Base-by-base conservation (phyloP, 2,113 vertebrate genomes). In the Melierax canorus region DNA sequence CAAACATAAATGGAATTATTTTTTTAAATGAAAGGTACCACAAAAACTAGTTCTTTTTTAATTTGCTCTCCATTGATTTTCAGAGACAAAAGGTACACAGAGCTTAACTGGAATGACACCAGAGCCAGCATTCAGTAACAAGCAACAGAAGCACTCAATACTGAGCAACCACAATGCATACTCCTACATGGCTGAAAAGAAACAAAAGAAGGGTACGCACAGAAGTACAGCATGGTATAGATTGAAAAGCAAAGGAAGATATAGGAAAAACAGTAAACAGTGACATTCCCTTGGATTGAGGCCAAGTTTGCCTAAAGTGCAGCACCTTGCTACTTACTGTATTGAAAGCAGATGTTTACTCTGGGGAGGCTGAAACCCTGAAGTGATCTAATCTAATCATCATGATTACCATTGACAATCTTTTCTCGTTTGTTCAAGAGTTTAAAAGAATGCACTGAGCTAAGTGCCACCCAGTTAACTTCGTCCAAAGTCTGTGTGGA, bases 31-130 rank as follows among this genome's bases (percentile, higher is more conserved):
- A 92, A 96, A 97, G 78, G 62, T 96, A 90, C 64, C 34, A 90
- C 8, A 17, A 95, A 97, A 97, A 75, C 76, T 53, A 91, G 77
- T 41, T 88, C 77, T 77, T 91, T 94, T 96, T 27, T 71, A 93
- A 96, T 96, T 94, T 96, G 84, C 90, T 97, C 69, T 95, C 81
- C 91, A 97, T 96, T 97, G 96, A 97, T 97, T 98, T 97, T 96
- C 86, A 96, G 87, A 97, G 96, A 97, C 95, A 96, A 96, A 97
- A 96, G 94, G 73, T 93, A 94, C 86, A 85, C 38, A 94, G 92
- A 92, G 93, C 90, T 97, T 97, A 97, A 97, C 84, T 83, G 90
- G 94, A 97, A 96, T 85, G 88, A 94, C 93, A 97, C 92, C 94
- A 97, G 94, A 80, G 53, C 75, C 60, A 94, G 92, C 81, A 94